phyloP scores from a whole-genome alignment of 2,113 vertebrate species.

The Oncorhynchus mykiss region DNA sequence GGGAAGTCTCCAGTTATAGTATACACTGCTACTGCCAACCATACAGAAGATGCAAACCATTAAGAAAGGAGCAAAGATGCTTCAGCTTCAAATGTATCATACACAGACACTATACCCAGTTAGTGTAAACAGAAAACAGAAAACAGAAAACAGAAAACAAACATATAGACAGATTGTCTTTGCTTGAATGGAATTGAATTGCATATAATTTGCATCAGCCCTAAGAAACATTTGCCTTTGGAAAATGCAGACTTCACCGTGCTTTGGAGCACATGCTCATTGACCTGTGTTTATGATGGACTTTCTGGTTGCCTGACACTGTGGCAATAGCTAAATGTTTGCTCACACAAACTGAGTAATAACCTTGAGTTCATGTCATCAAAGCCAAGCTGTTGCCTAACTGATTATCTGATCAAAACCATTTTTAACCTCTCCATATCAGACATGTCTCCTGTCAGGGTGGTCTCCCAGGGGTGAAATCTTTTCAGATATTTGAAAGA shows the following conservation, averaged over 20 bases:
- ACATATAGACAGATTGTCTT: background rate
- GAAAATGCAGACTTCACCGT: conserved; percentile 48
- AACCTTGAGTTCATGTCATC: conserved; percentile 58
- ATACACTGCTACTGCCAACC: background rate
- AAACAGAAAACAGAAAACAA: background rate
- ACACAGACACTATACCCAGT: background rate
- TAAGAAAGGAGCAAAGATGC: background rate
- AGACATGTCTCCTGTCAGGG: background rate
- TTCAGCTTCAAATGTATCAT: conserved; percentile 15
- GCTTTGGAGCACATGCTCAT: conserved; percentile 47
- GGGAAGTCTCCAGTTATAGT: background rate
- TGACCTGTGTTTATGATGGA: conserved; percentile 55
- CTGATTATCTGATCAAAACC: conserved; percentile 58
- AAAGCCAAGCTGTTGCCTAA: conserved; percentile 53
- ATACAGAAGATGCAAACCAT: conserved; percentile 6
- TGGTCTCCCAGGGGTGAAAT: background rate
- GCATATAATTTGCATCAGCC: conserved; percentile 39
- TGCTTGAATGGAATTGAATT: background rate
- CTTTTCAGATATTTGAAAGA: background rate
- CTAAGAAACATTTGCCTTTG: conserved; percentile 64
- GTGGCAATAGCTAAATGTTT: conserved; percentile 79
- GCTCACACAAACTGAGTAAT: conserved; percentile 62
- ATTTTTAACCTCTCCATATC: conserved; percentile 28
- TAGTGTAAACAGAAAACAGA: conserved; percentile 1
- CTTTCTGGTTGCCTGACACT: conserved; percentile 67